Conservation (phyloP, 2,797 vertebrate species). For the Gymnodraco acuticeps region DNA sequence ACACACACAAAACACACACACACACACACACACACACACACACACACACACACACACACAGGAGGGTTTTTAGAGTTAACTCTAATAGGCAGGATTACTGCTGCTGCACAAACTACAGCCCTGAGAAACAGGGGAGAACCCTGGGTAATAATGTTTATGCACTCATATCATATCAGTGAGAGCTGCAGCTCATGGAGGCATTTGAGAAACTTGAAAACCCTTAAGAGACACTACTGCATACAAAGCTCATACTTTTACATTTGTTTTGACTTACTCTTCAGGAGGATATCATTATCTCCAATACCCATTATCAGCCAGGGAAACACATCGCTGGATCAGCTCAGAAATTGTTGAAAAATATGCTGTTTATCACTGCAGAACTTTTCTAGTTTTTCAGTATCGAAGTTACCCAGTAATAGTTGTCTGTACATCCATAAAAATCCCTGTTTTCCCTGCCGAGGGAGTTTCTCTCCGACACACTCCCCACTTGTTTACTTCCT, state of each 20-base stretch:
- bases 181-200: neutral
- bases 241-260: too few relatives aligned
- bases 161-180: neutral
- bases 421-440: too few relatives aligned
- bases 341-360: too few relatives aligned
- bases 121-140: neutral
- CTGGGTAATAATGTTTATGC: neutral
- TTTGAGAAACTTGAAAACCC: neutral
- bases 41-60: constrained; percentile 3
- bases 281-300: neutral
- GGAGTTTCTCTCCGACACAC: too few relatives aligned
- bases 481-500: too few relatives aligned
- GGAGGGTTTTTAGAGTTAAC: neutral
- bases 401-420: neutral
- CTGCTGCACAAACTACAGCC: neutral
- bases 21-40: constrained; percentile 5
- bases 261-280: too few relatives aligned
- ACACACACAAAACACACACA: neutral
- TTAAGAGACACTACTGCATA: neutral
- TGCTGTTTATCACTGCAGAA: too few relatives aligned
- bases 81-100: neutral
- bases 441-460: too few relatives aligned
- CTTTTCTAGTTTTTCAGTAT: neutral
- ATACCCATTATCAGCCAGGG: neutral
- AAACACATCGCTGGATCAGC: too few relatives aligned